Conservation (phyloP, 2,797 vertebrate species). For the Oreochromis mossambicus region DNA sequence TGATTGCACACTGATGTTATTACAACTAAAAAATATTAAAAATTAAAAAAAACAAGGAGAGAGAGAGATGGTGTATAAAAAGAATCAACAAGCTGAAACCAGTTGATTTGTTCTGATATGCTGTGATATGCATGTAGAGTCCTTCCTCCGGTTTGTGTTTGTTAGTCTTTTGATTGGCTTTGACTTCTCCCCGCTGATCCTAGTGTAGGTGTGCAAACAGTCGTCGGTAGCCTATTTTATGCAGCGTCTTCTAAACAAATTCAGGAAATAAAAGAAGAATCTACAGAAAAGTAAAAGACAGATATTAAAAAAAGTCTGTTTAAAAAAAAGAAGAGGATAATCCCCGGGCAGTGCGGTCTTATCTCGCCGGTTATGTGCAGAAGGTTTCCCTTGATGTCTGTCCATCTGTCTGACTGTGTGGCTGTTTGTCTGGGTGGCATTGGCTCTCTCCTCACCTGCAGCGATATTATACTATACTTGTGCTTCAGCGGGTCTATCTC, state of each 20-base stretch:
- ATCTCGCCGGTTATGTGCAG: constrained; percentile 36
- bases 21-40: constrained; percentile 42
- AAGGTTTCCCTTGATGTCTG: constrained; percentile 28
- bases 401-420: constrained; percentile 12
- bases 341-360: constrained; percentile 60
- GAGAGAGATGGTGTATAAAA: constrained; percentile 57
- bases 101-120: constrained; percentile 74
- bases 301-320: constrained; percentile 58
- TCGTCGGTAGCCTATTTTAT: constrained; percentile 59
- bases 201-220: constrained; percentile 85
- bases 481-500: constrained; percentile 64
- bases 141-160: constrained; percentile 54
- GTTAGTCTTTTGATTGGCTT: constrained; percentile 65
- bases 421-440: constrained; percentile 13
- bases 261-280: constrained; percentile 53
- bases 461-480: constrained; percentile 50
- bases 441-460: constrained; percentile 26
- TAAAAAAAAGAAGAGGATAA: constrained; percentile 36
- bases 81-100: constrained; percentile 82
- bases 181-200: constrained; percentile 80
- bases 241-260: constrained; percentile 60
- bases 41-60: background rate
- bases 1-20: constrained; percentile 53
- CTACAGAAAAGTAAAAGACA: constrained; percentile 48
- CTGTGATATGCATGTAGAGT: constrained; percentile 71